Conservation (phyloP, 2,888 invertebrate species). For the Nebria brevicollis region DNA sequence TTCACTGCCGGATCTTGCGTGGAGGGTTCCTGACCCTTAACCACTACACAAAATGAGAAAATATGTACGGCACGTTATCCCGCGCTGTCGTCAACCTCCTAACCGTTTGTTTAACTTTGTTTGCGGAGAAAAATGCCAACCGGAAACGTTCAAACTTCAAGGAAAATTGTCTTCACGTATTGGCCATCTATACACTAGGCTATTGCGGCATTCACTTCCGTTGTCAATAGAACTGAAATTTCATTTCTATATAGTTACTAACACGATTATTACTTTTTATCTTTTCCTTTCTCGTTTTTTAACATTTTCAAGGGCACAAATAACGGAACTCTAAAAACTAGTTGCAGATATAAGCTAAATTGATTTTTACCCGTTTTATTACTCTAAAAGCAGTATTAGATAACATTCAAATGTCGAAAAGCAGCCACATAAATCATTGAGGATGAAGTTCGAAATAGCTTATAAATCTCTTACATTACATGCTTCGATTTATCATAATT, state of each 20-base stretch:
- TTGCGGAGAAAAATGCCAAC: background rate
- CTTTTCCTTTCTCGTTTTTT: no score
- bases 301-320: no score
- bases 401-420: no score
- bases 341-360: no score
- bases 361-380: no score
- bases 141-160: background rate
- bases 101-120: background rate
- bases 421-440: no score
- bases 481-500: no score
- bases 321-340: no score
- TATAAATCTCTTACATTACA: no score
- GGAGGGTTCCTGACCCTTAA: background rate
- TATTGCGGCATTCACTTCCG: background rate
- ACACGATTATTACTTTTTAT: no score
- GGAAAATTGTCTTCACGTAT: background rate
- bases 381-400: no score
- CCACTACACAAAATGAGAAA: background rate
- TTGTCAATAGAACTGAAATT: background rate
- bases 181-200: background rate
- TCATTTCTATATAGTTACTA: background rate
- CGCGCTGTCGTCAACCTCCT: background rate
- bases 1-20: background rate
- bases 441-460: no score
- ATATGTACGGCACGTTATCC: background rate